Evolutionary conservation across 2,113 vertebrate species (phyloP).

Genomic region (Pedionomus torquatus): DNA sequence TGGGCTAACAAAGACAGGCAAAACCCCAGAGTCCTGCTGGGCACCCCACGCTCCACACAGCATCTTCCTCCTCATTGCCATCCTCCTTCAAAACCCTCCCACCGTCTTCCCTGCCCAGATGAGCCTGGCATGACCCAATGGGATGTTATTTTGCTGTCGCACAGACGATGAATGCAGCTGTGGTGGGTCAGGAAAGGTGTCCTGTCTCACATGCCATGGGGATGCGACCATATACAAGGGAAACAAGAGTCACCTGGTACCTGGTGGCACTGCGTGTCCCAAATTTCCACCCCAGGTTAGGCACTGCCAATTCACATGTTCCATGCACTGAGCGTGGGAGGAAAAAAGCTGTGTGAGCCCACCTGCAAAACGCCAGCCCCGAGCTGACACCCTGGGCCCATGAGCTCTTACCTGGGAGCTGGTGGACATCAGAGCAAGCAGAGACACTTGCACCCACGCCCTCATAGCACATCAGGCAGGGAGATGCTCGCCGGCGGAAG

Average conservation of each 20-base stretch:
- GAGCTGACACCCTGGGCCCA: not conserved
- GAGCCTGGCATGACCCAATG: not conserved
- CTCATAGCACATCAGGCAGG: not conserved
- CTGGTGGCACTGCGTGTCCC: not conserved
- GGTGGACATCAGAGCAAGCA: not conserved
- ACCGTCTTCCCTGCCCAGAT: not conserved
- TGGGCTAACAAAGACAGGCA: not conserved
- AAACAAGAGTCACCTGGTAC: not conserved
- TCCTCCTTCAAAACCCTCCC: not conserved
- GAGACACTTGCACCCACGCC: not conserved
- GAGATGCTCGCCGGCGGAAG: not conserved
- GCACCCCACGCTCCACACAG: not conserved
- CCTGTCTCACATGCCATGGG: slow-evolving; percentile 30
- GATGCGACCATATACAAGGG: slow-evolving; percentile 43
- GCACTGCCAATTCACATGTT: not conserved
- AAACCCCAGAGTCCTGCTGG: not conserved
- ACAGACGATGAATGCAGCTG: not conserved
- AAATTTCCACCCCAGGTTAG: not conserved
- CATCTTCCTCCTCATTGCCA: not conserved
- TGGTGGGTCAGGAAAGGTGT: slow-evolving; percentile 49
- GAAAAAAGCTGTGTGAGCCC: not conserved
- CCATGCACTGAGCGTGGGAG: too few species aligned
- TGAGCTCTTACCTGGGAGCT: not conserved
- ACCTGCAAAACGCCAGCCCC: not conserved
- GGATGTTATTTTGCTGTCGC: not conserved